Base-by-base conservation (phyloP, 2,797 vertebrate genomes). In the Parauchenoglanis punctatus region DNA sequence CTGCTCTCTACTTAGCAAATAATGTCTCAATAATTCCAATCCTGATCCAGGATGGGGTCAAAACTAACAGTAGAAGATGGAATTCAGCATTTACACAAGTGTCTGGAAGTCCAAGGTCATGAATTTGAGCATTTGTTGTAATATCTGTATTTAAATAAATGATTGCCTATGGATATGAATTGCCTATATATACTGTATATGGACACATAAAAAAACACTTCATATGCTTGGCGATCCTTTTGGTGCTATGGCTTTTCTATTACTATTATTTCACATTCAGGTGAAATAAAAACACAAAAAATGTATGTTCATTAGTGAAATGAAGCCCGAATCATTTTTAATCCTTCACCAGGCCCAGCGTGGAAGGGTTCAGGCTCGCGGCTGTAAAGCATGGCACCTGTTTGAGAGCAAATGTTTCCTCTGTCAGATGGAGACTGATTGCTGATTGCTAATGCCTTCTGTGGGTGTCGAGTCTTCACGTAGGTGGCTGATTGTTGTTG, bases 401-500 rank as follows among this genome's bases (percentile, higher is more conserved):
- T 76, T 67, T n/a, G 84, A 78, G 72, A 88, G 61, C 10, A 59
- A 83, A 80, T 40, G 85, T 59, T 84, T 86, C 73, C 72, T 31
- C 63, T 72, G 85, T 82, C 85, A 70, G 75, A 83, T 84, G 88
- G 81, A 88, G 81, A 86, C 88, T 88, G 88, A 88, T 88, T 86
- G 85, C 88, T 88, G 88, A 88, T 88, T 86, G 88, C 81, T 88
- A 86, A 88, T 86, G 70, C 52, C 70, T 70, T 83, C 70, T 83
- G 87, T 63, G 52, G 81, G 84, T 85, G 83, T 85, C 5, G 46
- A 88, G 68, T 76, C 68, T 81, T 85, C 87, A 80, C 15, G 85
- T 86, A 86, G 88, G 88, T 83, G 73, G 88, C 85, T 88, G 88
- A 88, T 88, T 88, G 81, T 88, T 86, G 85, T 58, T 86, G 73